These are phyloP conservation scores for Lycophotia porphyrea DNA, from an alignment of 2,888 invertebrate species.

Conservation along the genomic window DNA sequence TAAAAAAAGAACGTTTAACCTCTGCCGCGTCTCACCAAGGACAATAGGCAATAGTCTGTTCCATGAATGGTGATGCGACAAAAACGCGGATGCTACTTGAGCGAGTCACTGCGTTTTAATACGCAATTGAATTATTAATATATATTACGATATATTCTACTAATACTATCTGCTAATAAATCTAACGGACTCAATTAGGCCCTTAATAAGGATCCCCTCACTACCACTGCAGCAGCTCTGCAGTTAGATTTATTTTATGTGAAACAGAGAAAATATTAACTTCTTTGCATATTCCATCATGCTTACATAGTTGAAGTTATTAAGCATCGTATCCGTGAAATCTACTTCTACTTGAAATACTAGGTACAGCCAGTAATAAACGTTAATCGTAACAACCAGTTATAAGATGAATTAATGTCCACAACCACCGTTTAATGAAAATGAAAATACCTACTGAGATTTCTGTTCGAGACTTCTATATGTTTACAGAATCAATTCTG, in stretches of 20 bases:
- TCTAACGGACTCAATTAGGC: not conserved
- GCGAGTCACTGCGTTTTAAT: slow-evolving; percentile 67
- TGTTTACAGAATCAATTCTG: slow-evolving; percentile 55
- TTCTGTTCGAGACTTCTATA: slow-evolving; percentile 54
- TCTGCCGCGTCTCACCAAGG: slow-evolving; percentile 69
- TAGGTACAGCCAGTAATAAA: slow-evolving; percentile 4
- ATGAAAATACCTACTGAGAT: slow-evolving; percentile 50
- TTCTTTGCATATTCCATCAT: slow-evolving; percentile 23
- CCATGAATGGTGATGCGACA: slow-evolving; percentile 79
- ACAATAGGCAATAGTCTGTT: slow-evolving; percentile 77
- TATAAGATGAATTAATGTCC: slow-evolving; percentile 29
- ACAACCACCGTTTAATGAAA: slow-evolving; percentile 23
- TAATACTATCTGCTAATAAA: slow-evolving; percentile 17
- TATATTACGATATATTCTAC: slow-evolving; percentile 34
- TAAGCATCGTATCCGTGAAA: slow-evolving; percentile 9
- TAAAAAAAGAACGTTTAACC: slow-evolving; percentile 61
- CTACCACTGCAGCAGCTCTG: not conserved
- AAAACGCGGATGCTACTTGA: slow-evolving; percentile 81
- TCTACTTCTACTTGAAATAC: slow-evolving; percentile 13
- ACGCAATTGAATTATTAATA: slow-evolving; percentile 67
- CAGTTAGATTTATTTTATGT: not conserved
- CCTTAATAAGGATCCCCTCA: not conserved
- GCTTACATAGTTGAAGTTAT: slow-evolving; percentile 13
- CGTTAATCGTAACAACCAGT: slow-evolving; percentile 28
- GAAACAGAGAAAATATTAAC: slow-evolving; percentile 20